A percentile compares a stretch with the other conserved stretches of the same genome.
These are phyloP conservation scores for Tylochromis polylepis DNA, from an alignment of 2,113 vertebrate species.

Conservation along the genomic window DNA sequence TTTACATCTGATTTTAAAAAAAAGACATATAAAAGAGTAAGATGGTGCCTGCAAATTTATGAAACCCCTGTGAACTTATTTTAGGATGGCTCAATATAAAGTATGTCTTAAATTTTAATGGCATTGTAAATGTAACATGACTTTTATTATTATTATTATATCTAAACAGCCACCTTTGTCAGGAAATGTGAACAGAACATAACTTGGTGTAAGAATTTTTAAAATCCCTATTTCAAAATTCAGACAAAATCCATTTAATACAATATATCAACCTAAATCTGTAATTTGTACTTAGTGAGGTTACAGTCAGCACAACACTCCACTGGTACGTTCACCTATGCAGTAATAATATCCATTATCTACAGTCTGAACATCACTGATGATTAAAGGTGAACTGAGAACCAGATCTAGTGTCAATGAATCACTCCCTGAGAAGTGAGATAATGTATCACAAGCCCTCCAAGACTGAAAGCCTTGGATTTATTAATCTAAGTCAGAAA, in stretches of 20 bases:
- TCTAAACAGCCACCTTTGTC: not conserved
- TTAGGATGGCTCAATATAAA: no score
- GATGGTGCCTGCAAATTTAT: not conserved
- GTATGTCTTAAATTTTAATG: not conserved
- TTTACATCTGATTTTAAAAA: not conserved
- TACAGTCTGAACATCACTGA: not conserved
- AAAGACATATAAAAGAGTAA: not conserved
- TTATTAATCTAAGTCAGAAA: no score
- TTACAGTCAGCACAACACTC: not conserved
- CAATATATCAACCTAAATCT: not conserved
- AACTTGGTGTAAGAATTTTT: not conserved
- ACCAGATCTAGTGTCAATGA: no score
- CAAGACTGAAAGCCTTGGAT: no score
- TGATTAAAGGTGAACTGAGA: not conserved
- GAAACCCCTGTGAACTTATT: not conserved
- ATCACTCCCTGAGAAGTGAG: no score
- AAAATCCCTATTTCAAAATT: not conserved
- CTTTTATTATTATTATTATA: not conserved
- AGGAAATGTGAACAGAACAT: not conserved
- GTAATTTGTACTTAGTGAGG: not conserved
- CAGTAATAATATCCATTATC: not conserved
- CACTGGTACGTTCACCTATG: not conserved
- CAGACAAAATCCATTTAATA: not conserved
- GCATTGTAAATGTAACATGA: no score
- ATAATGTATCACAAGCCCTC: no score